A percentile compares a stretch with the other conserved stretches of the same genome.
Evolutionary conservation across 2,797 vertebrate genomes (phyloP).

Genomic region (Melanotaenia trifasciata): DNA sequence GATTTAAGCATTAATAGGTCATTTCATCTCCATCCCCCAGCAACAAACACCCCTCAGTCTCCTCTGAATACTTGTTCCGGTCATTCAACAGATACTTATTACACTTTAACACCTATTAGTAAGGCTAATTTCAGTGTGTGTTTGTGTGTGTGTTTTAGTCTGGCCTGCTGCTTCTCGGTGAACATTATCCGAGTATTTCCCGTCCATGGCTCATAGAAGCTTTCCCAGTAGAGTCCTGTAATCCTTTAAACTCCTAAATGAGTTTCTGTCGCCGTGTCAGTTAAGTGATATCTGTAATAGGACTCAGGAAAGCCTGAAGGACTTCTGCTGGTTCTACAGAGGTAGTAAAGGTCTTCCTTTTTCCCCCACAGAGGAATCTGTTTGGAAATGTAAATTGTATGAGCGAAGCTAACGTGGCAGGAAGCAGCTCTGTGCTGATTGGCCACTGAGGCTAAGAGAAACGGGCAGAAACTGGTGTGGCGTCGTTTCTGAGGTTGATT

Average conservation of each 20-base stretch:
- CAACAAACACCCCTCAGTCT: slow-evolving; percentile 5
- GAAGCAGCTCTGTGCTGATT: slow-evolving; percentile 5
- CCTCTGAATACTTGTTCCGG: background rate
- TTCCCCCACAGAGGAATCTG: background rate
- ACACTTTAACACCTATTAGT: slow-evolving; percentile 8
- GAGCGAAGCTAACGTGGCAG: slow-evolving; percentile 1
- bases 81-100: slow-evolving; percentile 3
- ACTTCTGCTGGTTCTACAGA: background rate
- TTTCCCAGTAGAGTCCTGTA: slow-evolving; percentile 17
- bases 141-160: background rate
- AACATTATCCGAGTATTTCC: background rate
- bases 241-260: slow-evolving; percentile 33
- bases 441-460: background rate
- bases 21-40: slow-evolving; percentile 4
- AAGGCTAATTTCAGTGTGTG: background rate
- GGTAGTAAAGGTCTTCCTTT: background rate
- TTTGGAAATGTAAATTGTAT: background rate
- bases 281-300: slow-evolving; percentile 9
- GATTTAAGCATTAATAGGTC: slow-evolving; percentile 1
- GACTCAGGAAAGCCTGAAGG: background rate
- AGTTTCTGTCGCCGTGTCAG: slow-evolving; percentile 15
- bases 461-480: background rate
- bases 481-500: too few relatives aligned
- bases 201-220: slow-evolving; percentile 5
- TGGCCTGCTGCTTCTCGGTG: background rate